A percentile compares a stretch with the other conserved stretches of the same genome.
Evolutionary conservation across 2,797 vertebrate species (phyloP).

Genomic region (Galaxias olidus): DNA sequence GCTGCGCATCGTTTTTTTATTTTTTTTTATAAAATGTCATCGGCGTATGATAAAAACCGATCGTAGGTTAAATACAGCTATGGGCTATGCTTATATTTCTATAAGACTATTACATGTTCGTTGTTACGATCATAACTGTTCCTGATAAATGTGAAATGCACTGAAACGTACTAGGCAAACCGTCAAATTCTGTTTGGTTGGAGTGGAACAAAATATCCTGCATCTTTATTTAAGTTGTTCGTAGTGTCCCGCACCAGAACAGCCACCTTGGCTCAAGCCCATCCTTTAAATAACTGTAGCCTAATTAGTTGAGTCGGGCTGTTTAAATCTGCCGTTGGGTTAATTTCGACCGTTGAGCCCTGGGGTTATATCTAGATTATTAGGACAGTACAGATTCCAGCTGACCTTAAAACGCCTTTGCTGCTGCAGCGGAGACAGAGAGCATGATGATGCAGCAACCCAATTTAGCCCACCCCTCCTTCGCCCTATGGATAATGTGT

Average conservation of each 20-base stretch:
- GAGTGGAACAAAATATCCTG: not conserved
- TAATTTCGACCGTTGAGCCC: not conserved
- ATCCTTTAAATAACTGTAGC: not conserved
- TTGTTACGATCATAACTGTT: no score
- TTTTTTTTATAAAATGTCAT: no score
- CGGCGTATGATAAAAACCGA: no score
- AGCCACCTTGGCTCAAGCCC: not conserved
- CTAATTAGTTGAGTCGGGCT: not conserved
- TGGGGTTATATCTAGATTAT: not conserved
- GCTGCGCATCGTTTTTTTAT: no score
- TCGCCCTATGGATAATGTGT: conserved; percentile 32
- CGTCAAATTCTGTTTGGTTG: no score
- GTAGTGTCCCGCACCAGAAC: not conserved
- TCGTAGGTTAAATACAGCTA: no score
- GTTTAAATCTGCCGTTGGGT: not conserved
- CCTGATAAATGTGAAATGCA: no score
- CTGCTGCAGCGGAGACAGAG: conserved; percentile 4
- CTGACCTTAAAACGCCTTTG: conserved; percentile 69
- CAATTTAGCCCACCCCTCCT: not conserved
- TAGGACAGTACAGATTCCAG: not conserved
- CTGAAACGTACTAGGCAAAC: no score
- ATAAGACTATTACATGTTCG: no score
- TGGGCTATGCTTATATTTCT: no score
- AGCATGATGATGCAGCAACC: conserved; percentile 57
- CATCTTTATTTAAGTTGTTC: not conserved